Percentiles rank a stretch among this genome's conserved stretches.
Conservation (phyloP, 1,140 invertebrate species). For the Triops cancriformis region DNA sequence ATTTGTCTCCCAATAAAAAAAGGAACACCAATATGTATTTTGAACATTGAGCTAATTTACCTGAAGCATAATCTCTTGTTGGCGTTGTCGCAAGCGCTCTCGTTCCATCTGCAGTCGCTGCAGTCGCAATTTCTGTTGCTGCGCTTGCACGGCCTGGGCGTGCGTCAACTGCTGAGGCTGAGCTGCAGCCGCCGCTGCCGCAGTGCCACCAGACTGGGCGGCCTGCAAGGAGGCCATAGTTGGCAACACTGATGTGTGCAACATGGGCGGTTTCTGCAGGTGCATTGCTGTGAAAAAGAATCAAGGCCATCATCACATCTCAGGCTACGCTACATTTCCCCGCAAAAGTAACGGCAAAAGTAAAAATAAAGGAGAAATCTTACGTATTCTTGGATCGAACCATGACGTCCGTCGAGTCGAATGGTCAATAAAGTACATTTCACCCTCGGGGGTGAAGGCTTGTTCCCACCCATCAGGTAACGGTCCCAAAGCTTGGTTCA, state of each 20-base stretch:
- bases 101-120: slow-evolving; percentile 78
- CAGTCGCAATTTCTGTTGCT: slow-evolving; percentile 66
- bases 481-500: slow-evolving; percentile 53
- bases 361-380: slow-evolving; percentile 38
- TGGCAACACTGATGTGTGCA: slow-evolving; percentile 41
- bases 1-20: slow-evolving; percentile 6
- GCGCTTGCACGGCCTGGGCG: slow-evolving; percentile 49
- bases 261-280: slow-evolving; percentile 57
- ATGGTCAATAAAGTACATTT: slow-evolving; percentile 97
- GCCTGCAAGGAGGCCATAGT: slow-evolving; percentile 38
- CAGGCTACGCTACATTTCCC: too few relatives aligned
- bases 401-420: slow-evolving; percentile 87
- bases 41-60: slow-evolving; percentile 40
- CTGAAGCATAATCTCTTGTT: slow-evolving; percentile 79
- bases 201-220: slow-evolving; percentile 34
- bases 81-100: slow-evolving; percentile 72
- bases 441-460: slow-evolving; percentile 81
- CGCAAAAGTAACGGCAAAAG: slow-evolving; percentile 17
- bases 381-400: slow-evolving; percentile 95
- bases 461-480: slow-evolving; percentile 95
- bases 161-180: slow-evolving; percentile 34
- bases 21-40: slow-evolving; percentile 2
- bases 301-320: too few relatives aligned
- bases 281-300: slow-evolving; percentile 50
- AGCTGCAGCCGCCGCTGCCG: slow-evolving; percentile 38